Evolutionary conservation across 2,797 vertebrate genomes (phyloP).

Genomic region (Myotis pilosus): DNA sequence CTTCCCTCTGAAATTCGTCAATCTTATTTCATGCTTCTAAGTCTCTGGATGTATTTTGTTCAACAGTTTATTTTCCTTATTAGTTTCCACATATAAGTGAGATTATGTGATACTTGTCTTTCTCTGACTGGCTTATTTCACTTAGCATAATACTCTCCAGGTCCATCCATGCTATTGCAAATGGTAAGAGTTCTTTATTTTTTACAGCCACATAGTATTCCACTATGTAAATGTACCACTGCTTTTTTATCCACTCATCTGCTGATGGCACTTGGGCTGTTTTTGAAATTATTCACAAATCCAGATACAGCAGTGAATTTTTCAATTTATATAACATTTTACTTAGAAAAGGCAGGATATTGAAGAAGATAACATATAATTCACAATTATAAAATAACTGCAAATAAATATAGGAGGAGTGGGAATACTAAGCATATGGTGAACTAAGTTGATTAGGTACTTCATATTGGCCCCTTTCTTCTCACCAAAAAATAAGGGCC

Average conservation of each 20-base stretch:
- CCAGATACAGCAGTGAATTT: neutral
- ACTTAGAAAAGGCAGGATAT: neutral
- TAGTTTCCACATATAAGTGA: neutral
- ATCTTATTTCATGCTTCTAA: neutral
- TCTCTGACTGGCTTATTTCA: neutral
- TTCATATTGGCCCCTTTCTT: conserved; percentile 10
- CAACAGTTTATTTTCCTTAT: neutral
- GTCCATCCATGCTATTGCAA: neutral
- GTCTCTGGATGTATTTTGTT: neutral
- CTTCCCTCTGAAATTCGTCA: neutral
- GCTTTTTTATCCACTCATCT: neutral
- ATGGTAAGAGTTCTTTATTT: neutral
- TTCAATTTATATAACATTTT: conserved; percentile 36
- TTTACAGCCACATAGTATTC: neutral
- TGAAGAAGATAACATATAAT: conserved; percentile 35
- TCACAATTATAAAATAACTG: neutral
- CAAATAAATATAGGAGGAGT: neutral
- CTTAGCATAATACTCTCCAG: neutral
- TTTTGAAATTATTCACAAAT: neutral
- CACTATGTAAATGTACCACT: neutral
- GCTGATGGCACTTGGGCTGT: neutral
- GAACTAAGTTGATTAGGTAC: neutral
- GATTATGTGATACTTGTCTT: neutral
- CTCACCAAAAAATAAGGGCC: neutral
- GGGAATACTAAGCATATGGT: neutral